Percentiles rank a stretch among this genome's conserved stretches.
Evolutionary conservation across 2,797 vertebrate species (phyloP).

Genomic region (Mormyrops boulengeri): DNA sequence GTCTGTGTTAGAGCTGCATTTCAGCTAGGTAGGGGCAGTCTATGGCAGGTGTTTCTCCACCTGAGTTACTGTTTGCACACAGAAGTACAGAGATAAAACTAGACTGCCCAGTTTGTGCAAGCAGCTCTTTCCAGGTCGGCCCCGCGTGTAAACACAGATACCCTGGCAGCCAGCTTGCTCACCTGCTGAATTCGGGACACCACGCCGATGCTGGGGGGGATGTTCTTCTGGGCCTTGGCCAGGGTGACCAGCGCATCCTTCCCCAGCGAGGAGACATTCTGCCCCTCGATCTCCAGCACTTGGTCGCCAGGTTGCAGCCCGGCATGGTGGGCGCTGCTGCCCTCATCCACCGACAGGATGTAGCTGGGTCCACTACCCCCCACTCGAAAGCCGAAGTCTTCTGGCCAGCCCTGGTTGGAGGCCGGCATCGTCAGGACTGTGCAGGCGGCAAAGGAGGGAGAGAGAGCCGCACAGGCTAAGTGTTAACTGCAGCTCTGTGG

Average conservation of each 20-base stretch:
- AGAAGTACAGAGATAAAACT: not conserved
- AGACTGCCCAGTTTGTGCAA: not conserved
- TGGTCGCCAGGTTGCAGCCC: constrained; percentile 87
- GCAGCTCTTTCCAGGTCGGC: not conserved
- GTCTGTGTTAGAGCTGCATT: not conserved
- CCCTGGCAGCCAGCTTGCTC: not conserved
- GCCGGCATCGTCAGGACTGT: constrained; percentile 73
- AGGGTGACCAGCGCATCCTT: constrained; percentile 67
- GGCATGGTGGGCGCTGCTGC: constrained; percentile 81
- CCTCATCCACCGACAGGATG: constrained; percentile 82
- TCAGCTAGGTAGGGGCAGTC: not conserved
- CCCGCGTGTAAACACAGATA: not conserved
- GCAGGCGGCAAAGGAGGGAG: constrained; percentile 1
- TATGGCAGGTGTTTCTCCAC: not conserved
- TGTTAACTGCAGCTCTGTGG: not conserved
- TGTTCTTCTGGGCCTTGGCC: constrained; percentile 73
- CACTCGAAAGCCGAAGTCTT: constrained; percentile 87
- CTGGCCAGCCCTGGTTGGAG: constrained; percentile 90
- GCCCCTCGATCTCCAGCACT: constrained; percentile 91
- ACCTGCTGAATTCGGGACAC: constrained; percentile 75
- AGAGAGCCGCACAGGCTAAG: not conserved
- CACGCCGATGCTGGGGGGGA: constrained; percentile 92
- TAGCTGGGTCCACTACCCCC: constrained; percentile 86
- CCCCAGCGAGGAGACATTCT: constrained; percentile 80
- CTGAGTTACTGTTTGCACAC: not conserved